Percentiles rank a stretch among this genome's conserved stretches.
phyloP scores from a whole-genome alignment of 2,888 invertebrate species.

The Mactromeris polynyma region DNA sequence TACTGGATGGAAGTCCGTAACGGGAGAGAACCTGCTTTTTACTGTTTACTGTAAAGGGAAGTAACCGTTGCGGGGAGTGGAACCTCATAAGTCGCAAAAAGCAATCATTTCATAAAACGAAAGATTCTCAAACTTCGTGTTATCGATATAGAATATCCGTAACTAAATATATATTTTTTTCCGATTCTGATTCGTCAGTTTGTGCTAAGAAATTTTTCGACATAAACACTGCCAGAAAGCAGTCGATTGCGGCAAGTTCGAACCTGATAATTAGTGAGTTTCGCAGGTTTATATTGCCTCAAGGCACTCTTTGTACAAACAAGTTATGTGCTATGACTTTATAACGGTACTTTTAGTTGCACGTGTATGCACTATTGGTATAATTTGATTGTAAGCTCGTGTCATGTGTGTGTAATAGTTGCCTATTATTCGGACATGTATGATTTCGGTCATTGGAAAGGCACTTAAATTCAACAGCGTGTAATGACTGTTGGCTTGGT shows the following conservation, averaged over 20 bases:
- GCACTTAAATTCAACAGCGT: neutral
- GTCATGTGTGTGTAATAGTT: neutral
- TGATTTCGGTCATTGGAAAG: neutral
- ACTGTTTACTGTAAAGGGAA: too few relatives aligned
- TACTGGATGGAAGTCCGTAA: too few relatives aligned
- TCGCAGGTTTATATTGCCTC: neutral
- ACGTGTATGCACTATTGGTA: neutral
- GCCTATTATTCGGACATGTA: neutral
- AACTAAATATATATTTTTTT: too few relatives aligned
- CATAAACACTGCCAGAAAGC: conserved; percentile 49
- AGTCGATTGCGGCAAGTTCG: conserved; percentile 74
- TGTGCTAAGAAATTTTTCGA: conserved; percentile 49
- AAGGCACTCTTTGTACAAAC: neutral
- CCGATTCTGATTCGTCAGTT: too few relatives aligned
- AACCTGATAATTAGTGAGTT: conserved; percentile 66
- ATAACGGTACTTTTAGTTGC: neutral
- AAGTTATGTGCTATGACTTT: neutral
- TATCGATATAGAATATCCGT: too few relatives aligned
- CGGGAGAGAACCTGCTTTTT: too few relatives aligned
- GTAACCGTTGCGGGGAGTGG: too few relatives aligned
- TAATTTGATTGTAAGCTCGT: neutral
- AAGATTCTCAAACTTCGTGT: too few relatives aligned
- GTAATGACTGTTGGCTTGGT: too few relatives aligned
- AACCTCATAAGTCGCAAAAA: too few relatives aligned
- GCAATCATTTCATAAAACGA: too few relatives aligned